Base-by-base conservation (phyloP, 2,888 invertebrate species). In the Calameuta pallipes region DNA sequence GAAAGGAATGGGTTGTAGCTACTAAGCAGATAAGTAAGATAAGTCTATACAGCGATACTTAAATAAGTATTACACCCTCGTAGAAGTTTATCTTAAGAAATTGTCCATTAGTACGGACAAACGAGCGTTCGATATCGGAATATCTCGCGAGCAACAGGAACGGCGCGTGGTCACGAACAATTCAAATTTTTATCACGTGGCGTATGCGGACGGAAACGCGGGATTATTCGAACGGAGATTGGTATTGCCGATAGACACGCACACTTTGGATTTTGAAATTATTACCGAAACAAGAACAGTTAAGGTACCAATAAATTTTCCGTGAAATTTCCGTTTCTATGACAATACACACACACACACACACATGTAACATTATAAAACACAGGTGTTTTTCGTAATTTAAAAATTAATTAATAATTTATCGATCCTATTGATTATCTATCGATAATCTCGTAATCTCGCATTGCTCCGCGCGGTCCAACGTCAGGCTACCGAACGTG, bases 161-260 rank as follows among this genome's bases (percentile, higher is more conserved):
- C 74, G 41, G 80, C 87, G 85, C 87, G 87, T 86, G 88, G 88
- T 88, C 88, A 86, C 85, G 87, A 89, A 89, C 89, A 89, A 89
- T 89, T 88, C 87, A 85, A 89, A 87, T 85, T 87, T 83, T 86
- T 87, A 88, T 88, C 88, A 30, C 11, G 70, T 70, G 33, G 70
- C 13, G 13, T 13, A 70, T 33, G 1, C n/a, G 4, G 30, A 70
- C 11, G 70, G 33, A n/a, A 33, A 70, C 70, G 30, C 70, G 70
- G 12, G 88, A 87, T 90, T 88, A 90, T 89, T 89, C 88, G 89
- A 88, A 87, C 89, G 41, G 85, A 86, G 89, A 89, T 89, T 87
- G 85, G 88, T 89, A 81, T 89, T 80, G 83, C 82, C 80, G 80
- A 79, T 79, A 78, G 82, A 78, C 82, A 70, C 70, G 70, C 70